A percentile compares a stretch with the other conserved stretches of the same genome.
phyloP scores from a whole-genome alignment of 2,113 vertebrate genomes.

The Megaleporinus macrocephalus region DNA sequence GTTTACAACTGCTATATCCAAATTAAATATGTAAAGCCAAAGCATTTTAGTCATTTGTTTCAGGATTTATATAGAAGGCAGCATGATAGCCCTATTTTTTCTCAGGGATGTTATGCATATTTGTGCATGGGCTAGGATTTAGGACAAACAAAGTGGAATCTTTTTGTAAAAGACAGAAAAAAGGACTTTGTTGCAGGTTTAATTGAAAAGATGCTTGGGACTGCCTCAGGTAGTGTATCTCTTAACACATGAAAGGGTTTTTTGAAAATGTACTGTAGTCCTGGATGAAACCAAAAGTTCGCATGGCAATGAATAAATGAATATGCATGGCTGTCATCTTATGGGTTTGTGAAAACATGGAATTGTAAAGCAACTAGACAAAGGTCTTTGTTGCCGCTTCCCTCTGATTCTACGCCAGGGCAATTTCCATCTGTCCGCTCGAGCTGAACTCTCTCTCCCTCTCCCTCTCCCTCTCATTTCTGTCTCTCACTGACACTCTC shows the following conservation, averaged over 20 bases:
- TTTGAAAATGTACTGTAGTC: conserved; percentile 51
- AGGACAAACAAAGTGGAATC: conserved; percentile 5
- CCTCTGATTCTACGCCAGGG: conserved; percentile 71
- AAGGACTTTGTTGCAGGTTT: conserved; percentile 26
- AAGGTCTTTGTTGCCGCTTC: conserved; percentile 72
- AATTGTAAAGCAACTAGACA: conserved; percentile 55
- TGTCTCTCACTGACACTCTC: conserved; percentile 50
- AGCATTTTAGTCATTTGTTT: neutral
- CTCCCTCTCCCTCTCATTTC: conserved; percentile 39
- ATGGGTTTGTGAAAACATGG: conserved; percentile 52
- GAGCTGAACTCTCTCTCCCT: conserved; percentile 29
- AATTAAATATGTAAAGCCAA: neutral
- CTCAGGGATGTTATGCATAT: neutral
- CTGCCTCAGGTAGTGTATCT: conserved; percentile 47
- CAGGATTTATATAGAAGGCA: neutral
- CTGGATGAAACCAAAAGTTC: conserved; percentile 49
- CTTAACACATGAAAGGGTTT: conserved; percentile 48
- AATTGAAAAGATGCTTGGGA: conserved; percentile 48
- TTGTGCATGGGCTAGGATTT: conserved; percentile 1
- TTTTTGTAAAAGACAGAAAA: conserved; percentile 34
- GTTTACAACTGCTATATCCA: conserved; percentile 21
- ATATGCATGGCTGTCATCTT: conserved; percentile 54
- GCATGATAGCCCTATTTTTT: neutral
- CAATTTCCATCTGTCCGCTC: conserved; percentile 74
- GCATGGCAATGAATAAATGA: conserved; percentile 54